Evolutionary conservation across 2,113 vertebrate genomes (phyloP), one percentile per base, ranked within the genome.

Genomic region (Octodon degus): DNA sequence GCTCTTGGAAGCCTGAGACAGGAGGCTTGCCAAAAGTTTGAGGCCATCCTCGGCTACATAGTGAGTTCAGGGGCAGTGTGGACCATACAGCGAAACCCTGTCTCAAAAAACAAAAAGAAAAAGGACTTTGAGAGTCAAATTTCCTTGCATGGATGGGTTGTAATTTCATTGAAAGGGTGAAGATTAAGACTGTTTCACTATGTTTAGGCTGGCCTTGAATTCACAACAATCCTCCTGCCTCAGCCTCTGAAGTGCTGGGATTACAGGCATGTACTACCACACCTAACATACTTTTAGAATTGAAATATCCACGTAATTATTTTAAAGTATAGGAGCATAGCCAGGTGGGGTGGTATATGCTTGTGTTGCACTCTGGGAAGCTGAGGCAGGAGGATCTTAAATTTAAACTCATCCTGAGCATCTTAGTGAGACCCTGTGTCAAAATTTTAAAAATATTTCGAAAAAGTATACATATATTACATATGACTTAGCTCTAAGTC

Each of bases 91-190:
- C 24, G 24, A 63, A 25, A 63, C 62, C 22, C 62, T 63, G 22
- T 63, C 62, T 25, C 9, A 63, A 24, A 63, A 27, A 25, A 27
- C 7, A 25, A 63, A 25, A 63, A 63, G 24, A 63, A 24, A 63
- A 25, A 63, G 12, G 1, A 55, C 95, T 94, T 83, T 7, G 5
- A 91, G 93, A 55, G 3, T 47, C 62, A 10, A 24, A 65, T 20
- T 91, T 72, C 13, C 50, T 34, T 84, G 85, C 19, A 63, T 80
- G 62, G 47, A 67, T 94, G 53, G 89, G 32, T 95, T 60, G 25
- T 34, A 82, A 62, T 60, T 86, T 76, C 79, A 83, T 92, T 94
- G 60, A 76, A 87, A 90, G n/a, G 70, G 19, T 67, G 34, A 93
- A 34, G 68, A 95, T 30, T n/a, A 17, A 70, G 67, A 63, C 24